Evolutionary conservation across 2,888 invertebrate species (phyloP).

Genomic region (Acanthosepion pharaonis): DNA sequence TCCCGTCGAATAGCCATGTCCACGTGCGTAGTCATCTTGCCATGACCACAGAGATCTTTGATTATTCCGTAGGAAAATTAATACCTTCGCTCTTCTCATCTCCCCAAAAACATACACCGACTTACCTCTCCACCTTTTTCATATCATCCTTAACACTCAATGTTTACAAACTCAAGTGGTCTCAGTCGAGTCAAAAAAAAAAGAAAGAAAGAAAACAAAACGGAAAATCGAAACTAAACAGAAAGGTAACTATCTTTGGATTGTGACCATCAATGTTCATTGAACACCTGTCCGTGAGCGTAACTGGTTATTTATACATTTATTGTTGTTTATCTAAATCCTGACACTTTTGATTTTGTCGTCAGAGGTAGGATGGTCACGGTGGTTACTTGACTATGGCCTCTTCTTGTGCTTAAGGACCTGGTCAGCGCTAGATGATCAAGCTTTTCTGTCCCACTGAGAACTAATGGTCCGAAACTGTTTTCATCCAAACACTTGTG

Average conservation of each 20-base stretch:
- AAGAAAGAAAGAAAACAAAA: not conserved
- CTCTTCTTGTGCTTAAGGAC: not conserved
- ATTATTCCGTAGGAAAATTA: not conserved
- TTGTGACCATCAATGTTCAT: not conserved
- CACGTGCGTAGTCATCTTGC: not conserved
- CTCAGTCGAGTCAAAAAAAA: not conserved
- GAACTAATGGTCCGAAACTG: not conserved
- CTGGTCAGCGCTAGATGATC: not conserved
- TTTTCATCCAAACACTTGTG: not conserved
- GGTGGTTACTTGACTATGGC: too few relatives aligned
- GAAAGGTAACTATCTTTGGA: not conserved
- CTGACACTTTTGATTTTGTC: too few relatives aligned
- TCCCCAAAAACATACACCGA: not conserved
- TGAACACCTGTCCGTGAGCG: not conserved
- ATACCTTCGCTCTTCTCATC: not conserved
- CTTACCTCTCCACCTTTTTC: not conserved
- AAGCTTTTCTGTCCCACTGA: not conserved
- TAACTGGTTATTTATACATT: not conserved
- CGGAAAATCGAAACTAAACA: not conserved
- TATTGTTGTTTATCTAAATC: too few relatives aligned
- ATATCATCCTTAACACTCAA: not conserved
- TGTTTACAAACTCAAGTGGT: not conserved
- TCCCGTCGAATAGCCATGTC: not conserved
- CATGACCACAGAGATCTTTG: constrained; percentile 1
- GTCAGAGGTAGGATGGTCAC: too few relatives aligned